Base-by-base conservation (phyloP, 2,113 vertebrate species). In the Hyaena hyaena region DNA sequence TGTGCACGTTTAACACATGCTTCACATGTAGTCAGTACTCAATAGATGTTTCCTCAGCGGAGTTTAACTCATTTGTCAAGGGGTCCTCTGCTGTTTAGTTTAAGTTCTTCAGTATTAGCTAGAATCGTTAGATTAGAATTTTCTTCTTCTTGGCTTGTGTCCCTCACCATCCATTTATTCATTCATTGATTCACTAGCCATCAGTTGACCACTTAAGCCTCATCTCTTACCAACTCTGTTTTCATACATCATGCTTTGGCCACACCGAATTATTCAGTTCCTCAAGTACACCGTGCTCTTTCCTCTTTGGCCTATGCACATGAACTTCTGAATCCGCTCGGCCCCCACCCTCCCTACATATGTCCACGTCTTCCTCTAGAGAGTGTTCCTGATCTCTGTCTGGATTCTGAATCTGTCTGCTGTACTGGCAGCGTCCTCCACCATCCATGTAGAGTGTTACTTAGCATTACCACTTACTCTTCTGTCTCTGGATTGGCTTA, bases 341-440 rank as follows among this genome's bases (percentile, higher is more conserved):
- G 19, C 63, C 11, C 65, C 58, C 43, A 1, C 6, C n/a, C 17
- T 16, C 26, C 23, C 71, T 61, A 9, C 7, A 35, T 23, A 24
- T 39, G 16, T 33, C 65, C 24, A 24, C 45, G 12, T 33, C 65
- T 28, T 28, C 66, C 26, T 21, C 26, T 71, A 2, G 3, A 45
- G 16, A 26, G 15, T 26, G 8, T 12, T n/a, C 21, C 14, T 43
- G 5, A 31, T 4, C 4, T 11, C 7, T 43, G 35, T 19, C 16
- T 26, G 35, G 26, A 28, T 53, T 55, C 33, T 2, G 0, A 26
- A 2, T 35, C 26, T 71, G 28, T 85, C 50, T 0, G 4, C 73
- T 6, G 23, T 5, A 4, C 28, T 1, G n/a, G 1, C 4, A 24
- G 48, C 21, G 1, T 16, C 5, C 33, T 80, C 86, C 11, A 4